Base-by-base conservation (phyloP, 2,888 invertebrate genomes). In the Hirtodrosophila confusa region DNA sequence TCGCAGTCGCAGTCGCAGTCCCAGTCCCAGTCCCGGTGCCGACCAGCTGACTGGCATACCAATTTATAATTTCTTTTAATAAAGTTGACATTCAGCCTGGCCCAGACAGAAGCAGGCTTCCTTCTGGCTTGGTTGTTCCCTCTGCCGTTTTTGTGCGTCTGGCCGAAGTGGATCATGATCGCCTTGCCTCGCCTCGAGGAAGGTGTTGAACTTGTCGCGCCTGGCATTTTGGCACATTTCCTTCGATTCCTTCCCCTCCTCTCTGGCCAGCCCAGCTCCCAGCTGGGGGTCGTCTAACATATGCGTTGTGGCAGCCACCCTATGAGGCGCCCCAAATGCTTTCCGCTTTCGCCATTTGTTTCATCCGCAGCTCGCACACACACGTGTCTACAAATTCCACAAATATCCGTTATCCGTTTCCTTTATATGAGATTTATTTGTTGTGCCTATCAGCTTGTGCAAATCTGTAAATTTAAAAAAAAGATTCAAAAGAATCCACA, bases 1-100 rank as follows among this genome's bases (percentile, higher is more conserved):
- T 55, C 23, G 23, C 40, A 37, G 12, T 44, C 24, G 12, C 44
- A 33, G 23, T 53, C 41, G 41, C 29, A 24, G 23, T n/a, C 4
- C 8, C 9, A 23, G 9, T 40, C 9, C 35, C 40, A 33, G 64
- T 62, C 54, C 36, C 62, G 48, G 58, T 66, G 44, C 51, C 54
- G 57, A 50, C 67, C 54, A 64, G 70, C 55, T 65, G 82, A 79
- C 85, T 79, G 85, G 83, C 87, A 86, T 86, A 85, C 86, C 85
- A 86, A 86, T 86, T 82, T 86, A 86, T 86, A 86, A 86, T 86
- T 86, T 86, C 87, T 73, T 86, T 86, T 86, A 86, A 86, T 86
- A 86, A 86, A 86, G 85, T 86, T 86, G 85, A 85, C 85, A 85
- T 86, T 85, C 85, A 73, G 75, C 60, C 37, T 37, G 17, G 37